Percentiles rank a stretch among this genome's conserved stretches.
Conservation (phyloP, 2,113 vertebrate species). For the Chaenogobius annularis region DNA sequence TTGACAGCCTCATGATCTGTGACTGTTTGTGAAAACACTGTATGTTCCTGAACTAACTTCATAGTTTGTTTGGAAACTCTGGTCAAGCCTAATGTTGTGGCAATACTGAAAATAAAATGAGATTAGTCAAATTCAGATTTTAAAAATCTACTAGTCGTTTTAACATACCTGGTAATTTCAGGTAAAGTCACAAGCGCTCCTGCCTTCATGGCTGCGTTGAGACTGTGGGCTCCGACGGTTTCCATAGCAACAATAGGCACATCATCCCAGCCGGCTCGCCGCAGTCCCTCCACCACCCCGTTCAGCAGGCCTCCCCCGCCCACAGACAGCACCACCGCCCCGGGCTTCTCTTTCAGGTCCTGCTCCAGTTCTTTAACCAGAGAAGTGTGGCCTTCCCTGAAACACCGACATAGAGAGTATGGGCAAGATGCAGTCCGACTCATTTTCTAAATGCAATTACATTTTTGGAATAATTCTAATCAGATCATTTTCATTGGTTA, state of each 20-base stretch:
- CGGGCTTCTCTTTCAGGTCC: constrained; percentile 78
- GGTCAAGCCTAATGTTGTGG: constrained; percentile 84
- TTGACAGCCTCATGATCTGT: constrained; percentile 83
- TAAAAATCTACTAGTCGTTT: background rate
- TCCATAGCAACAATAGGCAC: constrained; percentile 87
- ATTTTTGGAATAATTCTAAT: too few species aligned
- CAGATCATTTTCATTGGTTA: too few species aligned
- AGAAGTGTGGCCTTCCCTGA: constrained; percentile 87
- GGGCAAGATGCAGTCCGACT: background rate
- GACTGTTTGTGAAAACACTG: constrained; percentile 83
- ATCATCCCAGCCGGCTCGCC: constrained; percentile 82
- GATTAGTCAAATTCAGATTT: background rate
- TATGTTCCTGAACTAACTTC: constrained; percentile 76
- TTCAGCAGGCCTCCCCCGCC: constrained; percentile 89
- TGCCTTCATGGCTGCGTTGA: constrained; percentile 79
- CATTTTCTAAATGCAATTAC: too few species aligned
- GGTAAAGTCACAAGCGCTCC: constrained; percentile 83
- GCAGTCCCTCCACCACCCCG: constrained; percentile 82
- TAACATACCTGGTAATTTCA: constrained; percentile 86
- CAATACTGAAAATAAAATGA: constrained; percentile 74
- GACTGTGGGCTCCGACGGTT: constrained; percentile 86
- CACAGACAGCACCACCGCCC: constrained; percentile 84
- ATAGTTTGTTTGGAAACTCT: constrained; percentile 81
- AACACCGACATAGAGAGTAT: too few species aligned
- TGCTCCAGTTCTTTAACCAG: constrained; percentile 84